These are phyloP conservation scores for Chaetodon trifascialis DNA, from an alignment of 2,113 vertebrate species.

Conservation along the genomic window DNA sequence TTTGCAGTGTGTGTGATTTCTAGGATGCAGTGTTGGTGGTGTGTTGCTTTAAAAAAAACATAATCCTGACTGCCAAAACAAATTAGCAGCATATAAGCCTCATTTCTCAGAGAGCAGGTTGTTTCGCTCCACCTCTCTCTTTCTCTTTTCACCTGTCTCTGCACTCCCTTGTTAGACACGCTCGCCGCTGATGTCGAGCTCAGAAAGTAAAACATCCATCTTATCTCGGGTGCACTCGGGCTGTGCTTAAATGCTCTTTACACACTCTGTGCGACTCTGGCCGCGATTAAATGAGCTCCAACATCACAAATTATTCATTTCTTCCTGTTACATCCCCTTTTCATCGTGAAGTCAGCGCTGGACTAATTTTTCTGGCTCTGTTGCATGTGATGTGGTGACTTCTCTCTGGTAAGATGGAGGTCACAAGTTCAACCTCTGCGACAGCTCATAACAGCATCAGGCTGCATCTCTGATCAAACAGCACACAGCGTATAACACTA, in stretches of 20 bases:
- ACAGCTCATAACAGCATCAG: background rate
- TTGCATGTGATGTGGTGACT: background rate
- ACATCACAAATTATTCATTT: conserved; percentile 27
- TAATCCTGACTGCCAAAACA: too few relatives aligned
- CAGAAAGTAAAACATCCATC: conserved; percentile 37
- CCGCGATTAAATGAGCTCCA: conserved; percentile 4
- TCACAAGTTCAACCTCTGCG: background rate
- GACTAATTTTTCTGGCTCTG: background rate
- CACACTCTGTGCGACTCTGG: background rate
- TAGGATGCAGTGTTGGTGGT: too few relatives aligned
- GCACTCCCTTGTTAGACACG: conserved; percentile 15
- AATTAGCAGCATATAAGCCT: too few relatives aligned
- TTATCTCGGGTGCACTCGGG: conserved; percentile 19
- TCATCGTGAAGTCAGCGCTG: background rate
- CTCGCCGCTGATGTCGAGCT: conserved; percentile 26
- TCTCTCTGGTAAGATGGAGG: background rate
- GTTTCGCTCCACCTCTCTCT: background rate
- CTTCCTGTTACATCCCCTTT: conserved; percentile 3
- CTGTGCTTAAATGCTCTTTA: conserved; percentile 29
- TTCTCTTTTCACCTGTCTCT: background rate
- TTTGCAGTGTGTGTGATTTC: too few relatives aligned
- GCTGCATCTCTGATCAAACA: background rate
- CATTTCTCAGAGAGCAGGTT: background rate
- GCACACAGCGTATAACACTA: background rate
- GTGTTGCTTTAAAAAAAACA: too few relatives aligned